phyloP scores from a whole-genome alignment of 2,888 invertebrate genomes.

The Lumbricus terrestris region DNA sequence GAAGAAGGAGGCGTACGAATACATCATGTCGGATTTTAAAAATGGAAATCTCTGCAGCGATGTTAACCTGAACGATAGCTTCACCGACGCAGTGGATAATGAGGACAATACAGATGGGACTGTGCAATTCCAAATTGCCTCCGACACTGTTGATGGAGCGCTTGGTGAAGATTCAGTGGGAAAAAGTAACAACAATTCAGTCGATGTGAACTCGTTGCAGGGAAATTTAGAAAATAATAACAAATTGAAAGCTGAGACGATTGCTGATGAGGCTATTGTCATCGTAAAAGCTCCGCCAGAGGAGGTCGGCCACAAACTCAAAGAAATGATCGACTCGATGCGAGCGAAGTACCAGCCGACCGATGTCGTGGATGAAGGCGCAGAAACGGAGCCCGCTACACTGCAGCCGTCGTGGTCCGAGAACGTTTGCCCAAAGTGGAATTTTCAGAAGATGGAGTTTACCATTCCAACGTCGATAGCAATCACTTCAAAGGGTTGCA shows the following conservation, averaged over 20 bases:
- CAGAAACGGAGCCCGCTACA: neutral
- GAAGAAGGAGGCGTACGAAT: neutral
- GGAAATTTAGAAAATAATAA: neutral
- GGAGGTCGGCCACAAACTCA: conserved; percentile 10
- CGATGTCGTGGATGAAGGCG: neutral
- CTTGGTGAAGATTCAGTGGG: neutral
- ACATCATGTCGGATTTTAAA: conserved; percentile 9
- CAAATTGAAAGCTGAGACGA: neutral
- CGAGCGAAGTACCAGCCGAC: conserved; percentile 8
- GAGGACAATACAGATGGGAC: neutral
- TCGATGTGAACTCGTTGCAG: neutral
- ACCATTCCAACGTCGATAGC: conserved; percentile 34
- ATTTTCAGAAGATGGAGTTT: conserved; percentile 31
- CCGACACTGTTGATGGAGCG: neutral
- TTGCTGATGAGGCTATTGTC: neutral
- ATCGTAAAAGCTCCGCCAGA: neutral
- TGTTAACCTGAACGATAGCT: neutral
- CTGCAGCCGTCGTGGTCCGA: conserved; percentile 14
- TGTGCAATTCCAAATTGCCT: neutral
- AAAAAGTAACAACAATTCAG: neutral
- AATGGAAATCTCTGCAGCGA: conserved; percentile 10
- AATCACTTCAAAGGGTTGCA: conserved; percentile 26
- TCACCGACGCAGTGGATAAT: neutral
- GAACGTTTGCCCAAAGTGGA: conserved; percentile 22
- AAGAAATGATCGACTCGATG: conserved; percentile 19